Percentiles rank a stretch among this genome's conserved stretches.
Evolutionary conservation across 2,113 vertebrate genomes (phyloP).

Genomic region (Tylochromis polylepis): DNA sequence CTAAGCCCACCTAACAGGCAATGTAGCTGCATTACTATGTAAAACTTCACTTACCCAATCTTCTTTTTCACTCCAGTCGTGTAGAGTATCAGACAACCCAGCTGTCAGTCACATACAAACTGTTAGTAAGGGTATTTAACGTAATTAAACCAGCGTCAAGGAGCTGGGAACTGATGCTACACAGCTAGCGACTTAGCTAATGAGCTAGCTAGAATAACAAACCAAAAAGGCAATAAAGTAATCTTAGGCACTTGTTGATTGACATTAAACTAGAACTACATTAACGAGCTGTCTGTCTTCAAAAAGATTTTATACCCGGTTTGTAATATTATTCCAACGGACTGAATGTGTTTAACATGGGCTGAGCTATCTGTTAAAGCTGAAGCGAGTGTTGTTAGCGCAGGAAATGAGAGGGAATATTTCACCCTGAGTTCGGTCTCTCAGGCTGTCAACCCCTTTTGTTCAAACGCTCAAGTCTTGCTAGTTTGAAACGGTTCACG

Average conservation of each 20-base stretch:
- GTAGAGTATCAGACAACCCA: not conserved
- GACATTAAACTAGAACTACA: not conserved
- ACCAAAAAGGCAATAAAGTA: not conserved
- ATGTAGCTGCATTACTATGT: not conserved
- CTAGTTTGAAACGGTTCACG: not conserved
- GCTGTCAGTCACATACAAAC: not conserved
- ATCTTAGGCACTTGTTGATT: not conserved
- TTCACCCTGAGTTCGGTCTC: not conserved
- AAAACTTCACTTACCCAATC: slow-evolving; percentile 11
- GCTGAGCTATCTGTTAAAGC: slow-evolving; percentile 14
- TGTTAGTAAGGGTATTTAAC: not conserved
- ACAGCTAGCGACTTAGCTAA: slow-evolving; percentile 5
- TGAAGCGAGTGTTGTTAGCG: slow-evolving; percentile 18
- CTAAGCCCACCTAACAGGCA: not conserved
- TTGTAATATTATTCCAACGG: not conserved
- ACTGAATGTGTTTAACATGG: not conserved
- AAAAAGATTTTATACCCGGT: not conserved
- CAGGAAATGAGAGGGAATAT: rapidly evolving
- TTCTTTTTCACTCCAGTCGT: not conserved
- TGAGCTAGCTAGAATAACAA: not conserved
- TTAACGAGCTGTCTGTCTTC: not conserved
- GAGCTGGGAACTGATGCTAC: not conserved
- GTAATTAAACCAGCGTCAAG: not conserved
- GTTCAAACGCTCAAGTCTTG: not conserved
- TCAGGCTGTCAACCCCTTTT: not conserved